These are phyloP conservation scores for Haplotaxodon microlepis DNA, from an alignment of 2,113 vertebrate species.

Conservation along the genomic window DNA sequence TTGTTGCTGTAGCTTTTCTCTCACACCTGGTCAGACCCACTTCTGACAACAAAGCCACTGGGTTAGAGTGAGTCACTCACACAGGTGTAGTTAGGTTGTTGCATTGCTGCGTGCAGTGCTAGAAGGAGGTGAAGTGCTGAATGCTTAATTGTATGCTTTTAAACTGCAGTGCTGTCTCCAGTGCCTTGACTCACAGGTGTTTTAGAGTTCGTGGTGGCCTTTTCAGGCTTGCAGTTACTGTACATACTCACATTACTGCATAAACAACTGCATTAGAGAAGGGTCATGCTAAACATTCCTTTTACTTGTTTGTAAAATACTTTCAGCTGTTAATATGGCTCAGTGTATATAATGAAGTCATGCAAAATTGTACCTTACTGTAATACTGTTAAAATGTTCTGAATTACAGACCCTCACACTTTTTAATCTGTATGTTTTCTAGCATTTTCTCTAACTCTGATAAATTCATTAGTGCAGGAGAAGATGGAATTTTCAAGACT, in stretches of 20 bases:
- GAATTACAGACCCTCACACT: too few species aligned
- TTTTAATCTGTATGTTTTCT: neutral
- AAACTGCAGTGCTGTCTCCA: neutral
- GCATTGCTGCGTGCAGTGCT: neutral
- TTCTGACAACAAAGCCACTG: neutral
- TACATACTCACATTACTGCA: neutral
- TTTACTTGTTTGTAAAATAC: neutral
- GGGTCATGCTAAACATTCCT: neutral
- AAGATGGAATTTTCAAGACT: neutral
- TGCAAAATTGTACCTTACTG: neutral
- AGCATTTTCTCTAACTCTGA: neutral
- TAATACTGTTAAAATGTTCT: neutral
- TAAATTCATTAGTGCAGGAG: neutral
- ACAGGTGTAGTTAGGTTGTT: neutral
- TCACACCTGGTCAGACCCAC: neutral
- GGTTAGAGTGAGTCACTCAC: neutral
- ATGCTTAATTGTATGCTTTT: neutral
- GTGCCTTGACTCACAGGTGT: neutral
- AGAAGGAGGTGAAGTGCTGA: neutral
- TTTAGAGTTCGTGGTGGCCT: neutral
- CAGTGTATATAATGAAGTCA: neutral
- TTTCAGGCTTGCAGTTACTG: neutral
- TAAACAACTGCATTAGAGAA: neutral
- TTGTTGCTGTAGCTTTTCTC: neutral
- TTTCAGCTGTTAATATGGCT: neutral